Evolutionary conservation across 2,797 vertebrate genomes (phyloP), one percentile per base, ranked within the genome.

Genomic region (Platalea minor): DNA sequence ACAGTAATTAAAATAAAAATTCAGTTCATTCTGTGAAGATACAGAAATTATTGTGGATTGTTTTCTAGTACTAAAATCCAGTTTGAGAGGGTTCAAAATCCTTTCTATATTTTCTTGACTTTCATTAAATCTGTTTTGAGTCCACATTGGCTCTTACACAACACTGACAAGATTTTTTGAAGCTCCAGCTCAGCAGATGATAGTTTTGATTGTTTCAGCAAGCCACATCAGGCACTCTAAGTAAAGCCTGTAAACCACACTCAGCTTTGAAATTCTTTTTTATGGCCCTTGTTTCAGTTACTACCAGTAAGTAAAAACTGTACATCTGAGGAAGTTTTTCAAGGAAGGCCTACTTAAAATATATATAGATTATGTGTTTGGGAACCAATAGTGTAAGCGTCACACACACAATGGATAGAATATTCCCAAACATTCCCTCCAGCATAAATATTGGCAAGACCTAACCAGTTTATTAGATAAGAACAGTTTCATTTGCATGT

Each of bases 171-270:
- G 25, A 4, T 11, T 79, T 75, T 85, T 54, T 45, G 46, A 67
- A 89, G 37, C 72, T 84, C 28, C 35, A 94, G n/a, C 15, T 96
- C 63, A 68, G 53, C 39, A 56, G 57, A 85, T 84, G 57, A 85
- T 84, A 84, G 79, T 91, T 96, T 96, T 93, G 53, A 81, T 96
- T 93, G 89, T 39, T 96, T 85, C 78, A 95, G 59, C n/a, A 57
- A 96, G 31, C 41, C n/a, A 65, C 83, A 86, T 69, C 41, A 87
- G 51, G 28, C 50, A 53, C 28, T 60, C 10, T 59, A 89, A 96
- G 43, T 41, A 92, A 76, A 75, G 29, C 15, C 39, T 81, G 26
- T 77, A 95, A 96, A 77, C 53, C 77, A 80, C 59, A 88, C 3
- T 82, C 8, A 28, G 11, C 37, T 78, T 54, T 76, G 53, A 85